Evolutionary conservation across 2,113 vertebrate genomes (phyloP).

Genomic region (Equus przewalskii): DNA sequence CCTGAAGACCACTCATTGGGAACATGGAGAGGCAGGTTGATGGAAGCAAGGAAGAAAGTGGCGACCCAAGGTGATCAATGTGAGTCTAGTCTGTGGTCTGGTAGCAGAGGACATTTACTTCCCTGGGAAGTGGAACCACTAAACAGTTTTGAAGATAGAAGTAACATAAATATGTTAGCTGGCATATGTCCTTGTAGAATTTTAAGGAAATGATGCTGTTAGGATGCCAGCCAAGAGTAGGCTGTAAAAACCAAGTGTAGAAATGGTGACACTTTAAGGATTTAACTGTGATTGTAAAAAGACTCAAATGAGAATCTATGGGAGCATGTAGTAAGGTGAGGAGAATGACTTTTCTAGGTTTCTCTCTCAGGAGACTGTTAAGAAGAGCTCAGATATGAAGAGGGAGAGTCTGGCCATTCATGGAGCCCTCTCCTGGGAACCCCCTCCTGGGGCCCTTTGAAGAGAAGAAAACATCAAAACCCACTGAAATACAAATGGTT

Average conservation of each 20-base stretch:
- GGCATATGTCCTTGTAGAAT: neutral
- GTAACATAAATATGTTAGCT: constrained; percentile 12
- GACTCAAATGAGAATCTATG: neutral
- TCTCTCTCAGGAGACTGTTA: neutral
- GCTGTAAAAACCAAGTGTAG: constrained; percentile 23
- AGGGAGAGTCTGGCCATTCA: neutral
- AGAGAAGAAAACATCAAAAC: neutral
- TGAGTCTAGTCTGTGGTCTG: neutral
- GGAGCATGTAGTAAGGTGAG: neutral
- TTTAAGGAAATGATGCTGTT: constrained; percentile 11
- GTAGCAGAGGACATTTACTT: neutral
- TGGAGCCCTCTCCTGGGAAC: neutral
- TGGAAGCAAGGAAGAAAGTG: neutral
- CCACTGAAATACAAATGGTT: neutral
- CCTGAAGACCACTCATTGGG: neutral
- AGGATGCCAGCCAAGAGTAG: neutral
- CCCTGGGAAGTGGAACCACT: neutral
- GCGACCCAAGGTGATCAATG: neutral
- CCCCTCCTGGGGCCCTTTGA: neutral
- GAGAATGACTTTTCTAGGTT: neutral
- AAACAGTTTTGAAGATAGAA: neutral
- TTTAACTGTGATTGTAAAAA: neutral
- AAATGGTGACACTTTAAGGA: constrained; percentile 36
- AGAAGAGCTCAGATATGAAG: neutral
- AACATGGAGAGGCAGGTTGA: neutral